phyloP scores from a whole-genome alignment of 2,888 invertebrate genomes.

The Drosophila pullipes region DNA sequence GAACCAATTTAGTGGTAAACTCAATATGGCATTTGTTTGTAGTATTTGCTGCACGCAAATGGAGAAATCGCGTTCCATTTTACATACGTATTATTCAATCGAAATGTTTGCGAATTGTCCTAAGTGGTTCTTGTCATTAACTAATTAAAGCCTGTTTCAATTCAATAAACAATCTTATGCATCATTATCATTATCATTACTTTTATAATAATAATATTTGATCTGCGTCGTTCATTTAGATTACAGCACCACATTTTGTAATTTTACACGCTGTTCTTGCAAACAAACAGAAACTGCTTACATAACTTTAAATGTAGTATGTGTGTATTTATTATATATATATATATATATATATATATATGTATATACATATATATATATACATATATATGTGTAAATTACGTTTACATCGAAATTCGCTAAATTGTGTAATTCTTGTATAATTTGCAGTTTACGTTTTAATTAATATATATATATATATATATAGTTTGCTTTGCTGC shows the following conservation, averaged over 20 bases:
- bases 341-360: background rate
- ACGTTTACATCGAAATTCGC: slow-evolving; percentile 69
- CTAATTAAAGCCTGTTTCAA: slow-evolving; percentile 78
- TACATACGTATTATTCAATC: slow-evolving; percentile 42
- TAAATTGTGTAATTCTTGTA: slow-evolving; percentile 43
- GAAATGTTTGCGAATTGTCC: slow-evolving; percentile 33
- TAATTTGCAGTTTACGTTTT: slow-evolving; percentile 27
- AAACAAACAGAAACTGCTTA: slow-evolving; percentile 56
- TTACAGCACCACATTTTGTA: slow-evolving; percentile 80
- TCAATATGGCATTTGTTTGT: slow-evolving; percentile 49
- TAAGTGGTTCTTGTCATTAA: slow-evolving; percentile 45
- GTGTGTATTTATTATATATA: slow-evolving; percentile 23
- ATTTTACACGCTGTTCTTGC: slow-evolving; percentile 70
- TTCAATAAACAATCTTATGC: slow-evolving; percentile 62
- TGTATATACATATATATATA: slow-evolving; percentile 27
- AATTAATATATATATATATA: slow-evolving; percentile 5
- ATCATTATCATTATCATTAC: slow-evolving; percentile 26
- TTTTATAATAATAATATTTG: slow-evolving; percentile 47
- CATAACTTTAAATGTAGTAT: slow-evolving; percentile 41
- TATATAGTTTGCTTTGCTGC: slow-evolving; percentile 9
- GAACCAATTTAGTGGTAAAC: slow-evolving; percentile 39
- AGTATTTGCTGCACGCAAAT: slow-evolving; percentile 58
- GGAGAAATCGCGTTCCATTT: slow-evolving; percentile 50
- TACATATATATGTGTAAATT: slow-evolving; percentile 48
- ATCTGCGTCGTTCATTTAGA: slow-evolving; percentile 58